Evolutionary conservation across 2,888 invertebrate genomes (phyloP).

Genomic region (Polydrusus tereticollis): DNA sequence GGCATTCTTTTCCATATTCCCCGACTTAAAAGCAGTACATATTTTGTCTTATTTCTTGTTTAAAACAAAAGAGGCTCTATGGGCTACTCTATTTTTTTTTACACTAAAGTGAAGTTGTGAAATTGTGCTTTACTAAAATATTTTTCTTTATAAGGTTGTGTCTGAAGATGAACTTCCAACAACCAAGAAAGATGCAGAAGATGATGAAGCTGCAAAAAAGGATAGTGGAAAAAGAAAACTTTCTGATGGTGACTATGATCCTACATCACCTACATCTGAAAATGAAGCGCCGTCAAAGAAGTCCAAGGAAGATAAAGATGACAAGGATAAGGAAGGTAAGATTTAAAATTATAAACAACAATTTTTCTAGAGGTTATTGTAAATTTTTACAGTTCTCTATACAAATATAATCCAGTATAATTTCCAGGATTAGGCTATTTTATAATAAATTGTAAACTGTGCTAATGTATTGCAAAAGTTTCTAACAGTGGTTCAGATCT

Average conservation of each 20-base stretch:
- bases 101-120: too few relatives aligned
- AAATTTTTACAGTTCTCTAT: too few relatives aligned
- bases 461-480: too few relatives aligned
- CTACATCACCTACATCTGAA: constrained; percentile 85
- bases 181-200: constrained; percentile 57
- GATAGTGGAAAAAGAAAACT: constrained; percentile 71
- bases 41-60: not conserved
- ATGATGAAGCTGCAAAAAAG: constrained; percentile 62
- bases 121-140: not conserved
- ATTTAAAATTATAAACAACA: not conserved
- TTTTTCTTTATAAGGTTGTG: constrained; percentile 65
- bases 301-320: constrained; percentile 63
- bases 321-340: constrained; percentile 67
- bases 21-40: too few relatives aligned
- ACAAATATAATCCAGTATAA: too few relatives aligned
- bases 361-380: too few relatives aligned
- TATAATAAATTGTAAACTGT: too few relatives aligned
- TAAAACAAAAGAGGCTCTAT: not conserved
- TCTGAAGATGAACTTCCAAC: constrained; percentile 86
- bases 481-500: too few relatives aligned
- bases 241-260: constrained; percentile 74
- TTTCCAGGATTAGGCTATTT: too few relatives aligned
- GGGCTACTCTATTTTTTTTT: too few relatives aligned
- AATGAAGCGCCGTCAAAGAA: constrained; percentile 75
- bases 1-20: too few relatives aligned